Evolutionary conservation across 2,797 vertebrate genomes (phyloP).

Genomic region (Helicolenus hilgendorfi): DNA sequence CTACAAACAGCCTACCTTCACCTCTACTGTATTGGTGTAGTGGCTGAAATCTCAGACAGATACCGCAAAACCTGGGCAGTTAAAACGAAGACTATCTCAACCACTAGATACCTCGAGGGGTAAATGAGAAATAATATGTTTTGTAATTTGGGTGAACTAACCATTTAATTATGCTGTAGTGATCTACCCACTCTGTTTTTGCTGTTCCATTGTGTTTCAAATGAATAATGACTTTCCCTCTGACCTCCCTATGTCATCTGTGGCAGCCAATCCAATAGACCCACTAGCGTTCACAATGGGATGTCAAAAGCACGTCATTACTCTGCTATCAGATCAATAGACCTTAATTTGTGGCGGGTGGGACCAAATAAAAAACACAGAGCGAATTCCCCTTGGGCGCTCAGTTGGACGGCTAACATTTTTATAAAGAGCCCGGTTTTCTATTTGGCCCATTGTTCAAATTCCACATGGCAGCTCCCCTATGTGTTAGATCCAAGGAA

Average conservation of each 20-base stretch:
- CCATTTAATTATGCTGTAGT: constrained; percentile 21
- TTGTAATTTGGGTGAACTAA: not conserved
- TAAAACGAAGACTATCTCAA: not conserved
- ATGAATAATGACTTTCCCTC: constrained; percentile 30
- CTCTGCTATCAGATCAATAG: constrained; percentile 64
- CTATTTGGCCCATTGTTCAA: constrained; percentile 44
- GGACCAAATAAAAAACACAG: constrained; percentile 42
- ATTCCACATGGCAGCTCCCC: constrained; percentile 32
- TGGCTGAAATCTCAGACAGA: not conserved
- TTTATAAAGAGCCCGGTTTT: constrained; percentile 31
- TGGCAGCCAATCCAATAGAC: constrained; percentile 47
- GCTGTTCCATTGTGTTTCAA: constrained; percentile 19
- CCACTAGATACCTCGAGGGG: not conserved
- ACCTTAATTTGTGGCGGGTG: constrained; percentile 52
- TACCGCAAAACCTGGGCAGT: not conserved
- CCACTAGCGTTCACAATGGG: constrained; percentile 33
- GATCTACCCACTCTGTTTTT: constrained; percentile 1
- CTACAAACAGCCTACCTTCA: not conserved
- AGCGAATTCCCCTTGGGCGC: constrained; percentile 26
- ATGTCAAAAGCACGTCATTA: constrained; percentile 54
- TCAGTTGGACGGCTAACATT: constrained; percentile 33
- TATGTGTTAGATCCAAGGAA: constrained; percentile 28
- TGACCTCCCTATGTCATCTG: constrained; percentile 37
- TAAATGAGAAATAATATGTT: not conserved
- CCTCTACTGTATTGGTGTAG: not conserved